Evolutionary conservation across 2,797 vertebrate genomes (phyloP).

Genomic region (Acrocephalus scirpaceus): DNA sequence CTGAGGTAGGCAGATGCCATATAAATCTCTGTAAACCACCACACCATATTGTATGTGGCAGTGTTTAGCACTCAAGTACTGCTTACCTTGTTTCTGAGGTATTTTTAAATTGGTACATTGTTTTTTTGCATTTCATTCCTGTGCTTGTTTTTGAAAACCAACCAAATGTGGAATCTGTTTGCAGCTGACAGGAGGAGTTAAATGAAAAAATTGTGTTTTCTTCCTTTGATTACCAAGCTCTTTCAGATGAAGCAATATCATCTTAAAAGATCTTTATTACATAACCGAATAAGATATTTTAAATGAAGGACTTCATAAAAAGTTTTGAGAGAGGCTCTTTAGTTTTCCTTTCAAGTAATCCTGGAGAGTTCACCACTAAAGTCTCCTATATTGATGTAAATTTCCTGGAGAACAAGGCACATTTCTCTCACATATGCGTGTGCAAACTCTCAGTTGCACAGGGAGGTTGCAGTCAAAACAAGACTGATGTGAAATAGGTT

Average conservation of each 20-base stretch:
- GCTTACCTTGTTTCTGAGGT: background rate
- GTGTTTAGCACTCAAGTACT: background rate
- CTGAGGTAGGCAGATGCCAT: background rate
- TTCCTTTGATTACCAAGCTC: background rate
- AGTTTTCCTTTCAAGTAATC: background rate
- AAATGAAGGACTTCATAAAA: background rate
- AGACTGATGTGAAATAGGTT: background rate
- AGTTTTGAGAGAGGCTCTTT: background rate
- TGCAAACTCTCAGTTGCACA: background rate
- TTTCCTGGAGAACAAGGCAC: background rate
- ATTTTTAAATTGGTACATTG: background rate
- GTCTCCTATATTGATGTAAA: background rate
- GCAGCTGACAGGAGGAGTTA: background rate
- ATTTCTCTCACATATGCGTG: fast-evolving
- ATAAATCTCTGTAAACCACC: background rate
- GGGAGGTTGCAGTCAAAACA: background rate
- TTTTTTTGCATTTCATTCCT: background rate
- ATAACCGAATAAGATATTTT: background rate
- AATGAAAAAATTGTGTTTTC: background rate
- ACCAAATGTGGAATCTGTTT: background rate
- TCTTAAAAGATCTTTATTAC: background rate
- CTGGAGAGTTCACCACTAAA: background rate
- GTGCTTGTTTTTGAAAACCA: background rate
- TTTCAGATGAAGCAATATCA: background rate
- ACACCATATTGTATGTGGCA: fast-evolving